Percentiles rank a stretch among this genome's conserved stretches.
These are phyloP conservation scores for Peromyscus attwateri DNA, from an alignment of 2,797 vertebrate species.

Conservation along the genomic window DNA sequence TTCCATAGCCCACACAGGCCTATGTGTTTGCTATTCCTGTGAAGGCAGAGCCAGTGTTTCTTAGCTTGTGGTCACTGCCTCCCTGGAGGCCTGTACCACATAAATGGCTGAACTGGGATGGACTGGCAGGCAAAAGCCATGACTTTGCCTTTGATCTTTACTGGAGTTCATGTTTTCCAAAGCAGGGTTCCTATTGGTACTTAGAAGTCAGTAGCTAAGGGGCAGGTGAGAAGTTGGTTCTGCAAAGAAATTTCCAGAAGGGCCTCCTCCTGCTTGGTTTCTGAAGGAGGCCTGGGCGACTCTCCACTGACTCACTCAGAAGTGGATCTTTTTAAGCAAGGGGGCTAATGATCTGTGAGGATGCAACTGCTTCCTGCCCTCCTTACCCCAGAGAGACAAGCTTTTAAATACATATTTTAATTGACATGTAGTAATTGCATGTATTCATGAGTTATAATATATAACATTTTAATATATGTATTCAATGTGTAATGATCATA, in stretches of 20 bases:
- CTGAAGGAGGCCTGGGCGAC: not conserved
- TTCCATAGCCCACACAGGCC: slow-evolving; percentile 69
- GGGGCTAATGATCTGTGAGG: not conserved
- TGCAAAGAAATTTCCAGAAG: too few species aligned
- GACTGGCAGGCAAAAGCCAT: not conserved
- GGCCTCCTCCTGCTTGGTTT: not conserved
- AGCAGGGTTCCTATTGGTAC: too few species aligned
- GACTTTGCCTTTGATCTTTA: slow-evolving; percentile 13
- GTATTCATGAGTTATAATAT: not conserved
- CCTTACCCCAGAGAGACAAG: not conserved
- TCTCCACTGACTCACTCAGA: not conserved
- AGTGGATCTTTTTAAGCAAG: not conserved
- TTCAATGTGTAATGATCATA: not conserved
- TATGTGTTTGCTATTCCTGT: not conserved
- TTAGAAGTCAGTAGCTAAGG: too few species aligned
- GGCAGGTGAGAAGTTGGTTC: too few species aligned
- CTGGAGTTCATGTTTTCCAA: too few species aligned
- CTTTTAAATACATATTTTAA: not conserved
- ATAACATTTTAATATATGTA: not conserved
- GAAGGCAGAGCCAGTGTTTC: slow-evolving; percentile 57
- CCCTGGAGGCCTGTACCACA: not conserved
- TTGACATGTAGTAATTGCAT: not conserved
- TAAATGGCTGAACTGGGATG: not conserved
- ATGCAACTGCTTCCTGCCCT: not conserved
- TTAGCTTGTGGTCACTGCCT: slow-evolving; percentile 9